Base-by-base conservation (phyloP, 23 tunicate genomes). In the Oikopleura dioica region DNA sequence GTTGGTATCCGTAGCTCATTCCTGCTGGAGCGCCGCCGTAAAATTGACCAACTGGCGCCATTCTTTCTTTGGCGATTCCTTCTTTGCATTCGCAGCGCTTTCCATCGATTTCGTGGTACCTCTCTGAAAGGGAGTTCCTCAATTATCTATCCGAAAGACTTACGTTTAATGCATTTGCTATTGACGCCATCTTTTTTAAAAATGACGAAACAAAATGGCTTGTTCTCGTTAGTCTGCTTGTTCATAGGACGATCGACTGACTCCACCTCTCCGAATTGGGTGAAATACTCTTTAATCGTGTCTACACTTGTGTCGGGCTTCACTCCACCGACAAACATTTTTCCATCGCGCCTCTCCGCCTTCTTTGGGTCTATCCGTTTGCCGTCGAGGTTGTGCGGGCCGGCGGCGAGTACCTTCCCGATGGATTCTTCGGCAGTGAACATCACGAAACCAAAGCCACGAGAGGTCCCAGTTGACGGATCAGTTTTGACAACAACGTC, bases 361-460 rank as follows among this genome's bases (percentile, higher is more conserved):
- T 81, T 80, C 76, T 85, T 91, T 0, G 97, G 85, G 77, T 91
- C 97, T 75, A 63, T 28, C 33, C 72, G 16, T 63, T 63, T 63
- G 5, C 72, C 72, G 26, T 63, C 72, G 4, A 50, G n/a, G 34
- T 38, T 77, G 29, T 0, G 36, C 32, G 79, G 37, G 0, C 36
- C 1, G 21, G 36, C 35, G 76, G n/a, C 75, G 38, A 38, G 29
- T 50, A 94, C 99, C 76, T 83, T 83, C 1, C 83, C 80, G 1
- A 94, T 81, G 37, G 84, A 59, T 24, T 69, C 83, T 35, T 78
- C 37, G 77, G 83, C 83, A 35, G 68, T 81, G 78, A 94, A 94
- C 36, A 94, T 33, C 38, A 94, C 86, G 78, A 94, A 94, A 32
- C 99, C 99, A 79, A 94, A 94, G n/a, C 99, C 85, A 35, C 99